These are phyloP conservation scores for Bombus fervidus DNA, from an alignment of 1,140 invertebrate genomes.

Conservation along the genomic window DNA sequence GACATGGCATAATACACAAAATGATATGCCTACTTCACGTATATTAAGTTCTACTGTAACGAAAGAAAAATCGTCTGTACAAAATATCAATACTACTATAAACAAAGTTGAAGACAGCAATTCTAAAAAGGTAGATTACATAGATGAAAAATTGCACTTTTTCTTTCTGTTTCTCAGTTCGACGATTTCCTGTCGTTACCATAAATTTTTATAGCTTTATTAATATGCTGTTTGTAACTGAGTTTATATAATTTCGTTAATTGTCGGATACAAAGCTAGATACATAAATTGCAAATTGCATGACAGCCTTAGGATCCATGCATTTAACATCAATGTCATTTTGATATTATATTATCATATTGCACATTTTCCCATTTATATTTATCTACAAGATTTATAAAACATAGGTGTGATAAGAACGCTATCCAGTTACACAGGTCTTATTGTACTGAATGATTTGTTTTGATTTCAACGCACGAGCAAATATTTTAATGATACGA, in stretches of 20 bases:
- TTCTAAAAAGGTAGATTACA: constrained; percentile 77
- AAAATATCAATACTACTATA: constrained; percentile 70
- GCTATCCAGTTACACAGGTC: neutral
- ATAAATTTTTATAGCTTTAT: constrained; percentile 55
- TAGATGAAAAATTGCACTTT: constrained; percentile 63
- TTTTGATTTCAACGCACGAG: constrained; percentile 13
- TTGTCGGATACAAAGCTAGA: constrained; percentile 9
- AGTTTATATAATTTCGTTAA: constrained; percentile 39
- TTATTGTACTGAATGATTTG: constrained; percentile 2
- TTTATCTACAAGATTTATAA: neutral
- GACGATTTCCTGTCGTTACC: constrained; percentile 46
- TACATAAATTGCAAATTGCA: constrained; percentile 50
- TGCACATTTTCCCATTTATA: neutral
- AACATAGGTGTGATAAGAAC: neutral
- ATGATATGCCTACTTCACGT: constrained; percentile 72
- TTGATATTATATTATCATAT: constrained; percentile 6
- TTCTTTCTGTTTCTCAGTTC: constrained; percentile 55
- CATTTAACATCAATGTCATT: constrained; percentile 20
- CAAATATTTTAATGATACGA: neutral
- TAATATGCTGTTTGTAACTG: constrained; percentile 53
- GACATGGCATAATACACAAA: constrained; percentile 75
- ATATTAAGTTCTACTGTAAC: constrained; percentile 72
- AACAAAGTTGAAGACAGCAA: constrained; percentile 75
- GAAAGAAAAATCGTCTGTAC: constrained; percentile 76
- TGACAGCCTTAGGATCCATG: constrained; percentile 32